Conservation (phyloP, 2,797 vertebrate species). For the Rhabdomys pumilio region DNA sequence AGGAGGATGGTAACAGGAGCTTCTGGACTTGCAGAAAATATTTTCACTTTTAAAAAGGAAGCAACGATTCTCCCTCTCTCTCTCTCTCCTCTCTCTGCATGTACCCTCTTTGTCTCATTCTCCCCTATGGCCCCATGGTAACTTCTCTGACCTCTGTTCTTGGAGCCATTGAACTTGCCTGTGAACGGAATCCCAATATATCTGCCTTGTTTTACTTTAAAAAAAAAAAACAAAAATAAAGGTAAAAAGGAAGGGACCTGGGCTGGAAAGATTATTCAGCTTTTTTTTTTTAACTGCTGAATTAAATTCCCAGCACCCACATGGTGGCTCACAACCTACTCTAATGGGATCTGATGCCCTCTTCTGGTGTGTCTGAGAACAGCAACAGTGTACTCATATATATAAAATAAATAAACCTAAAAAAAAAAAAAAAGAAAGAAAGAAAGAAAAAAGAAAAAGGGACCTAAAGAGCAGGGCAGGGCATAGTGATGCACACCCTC, state of each 20-base stretch:
- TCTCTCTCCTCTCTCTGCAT: background rate
- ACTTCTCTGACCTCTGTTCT: background rate
- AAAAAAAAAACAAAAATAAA: background rate
- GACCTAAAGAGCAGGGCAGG: background rate
- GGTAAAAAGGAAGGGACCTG: background rate
- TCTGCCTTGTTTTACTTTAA: background rate
- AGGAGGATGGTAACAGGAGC: background rate
- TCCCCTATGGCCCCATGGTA: background rate
- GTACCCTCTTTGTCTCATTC: background rate
- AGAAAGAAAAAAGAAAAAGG: background rate
- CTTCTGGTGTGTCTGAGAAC: background rate
- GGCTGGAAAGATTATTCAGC: background rate
- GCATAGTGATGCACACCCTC: background rate
- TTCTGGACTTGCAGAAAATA: background rate
- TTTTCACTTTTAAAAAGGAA: conserved; percentile 42
- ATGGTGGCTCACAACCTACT: background rate
- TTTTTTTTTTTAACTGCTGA: background rate
- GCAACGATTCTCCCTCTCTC: background rate
- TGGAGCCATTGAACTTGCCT: background rate
- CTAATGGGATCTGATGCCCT: background rate
- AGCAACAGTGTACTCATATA: background rate
- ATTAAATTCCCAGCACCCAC: background rate
- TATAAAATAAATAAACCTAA: background rate
- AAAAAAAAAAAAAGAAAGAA: background rate
- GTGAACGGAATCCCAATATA: background rate